phyloP scores from a whole-genome alignment of 2,888 invertebrate genomes.

The Vannuccia rotundouncinata region DNA sequence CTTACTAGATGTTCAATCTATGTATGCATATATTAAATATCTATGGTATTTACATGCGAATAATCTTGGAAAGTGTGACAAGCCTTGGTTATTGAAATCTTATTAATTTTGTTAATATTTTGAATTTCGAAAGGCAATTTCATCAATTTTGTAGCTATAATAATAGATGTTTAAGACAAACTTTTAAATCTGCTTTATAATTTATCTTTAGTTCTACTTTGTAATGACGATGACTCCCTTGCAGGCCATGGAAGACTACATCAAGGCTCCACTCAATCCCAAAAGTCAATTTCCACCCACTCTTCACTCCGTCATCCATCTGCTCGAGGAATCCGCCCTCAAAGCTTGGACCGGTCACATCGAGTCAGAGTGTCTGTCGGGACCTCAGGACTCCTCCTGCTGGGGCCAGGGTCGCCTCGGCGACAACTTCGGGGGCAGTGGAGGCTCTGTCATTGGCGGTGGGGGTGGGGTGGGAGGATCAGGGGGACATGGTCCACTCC shows the following conservation, averaged over 20 bases:
- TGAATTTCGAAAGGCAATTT: no score
- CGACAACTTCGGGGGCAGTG: background rate
- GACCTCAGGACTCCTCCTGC: background rate
- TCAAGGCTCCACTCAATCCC: background rate
- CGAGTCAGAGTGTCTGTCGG: background rate
- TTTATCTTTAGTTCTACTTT: no score
- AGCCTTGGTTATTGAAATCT: no score
- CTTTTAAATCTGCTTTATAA: no score
- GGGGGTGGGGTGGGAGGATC: background rate
- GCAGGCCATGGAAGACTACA: background rate
- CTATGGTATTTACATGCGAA: no score
- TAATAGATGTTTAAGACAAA: no score
- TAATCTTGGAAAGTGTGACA: no score
- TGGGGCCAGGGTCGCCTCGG: conserved; percentile 11
- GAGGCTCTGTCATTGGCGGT: background rate
- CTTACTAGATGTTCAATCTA: no score
- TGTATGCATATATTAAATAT: no score
- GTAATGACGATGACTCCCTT: no score
- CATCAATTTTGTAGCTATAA: no score
- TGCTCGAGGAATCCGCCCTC: conserved; percentile 69
- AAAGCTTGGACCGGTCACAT: conserved; percentile 25
- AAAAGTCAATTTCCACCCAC: conserved; percentile 58
- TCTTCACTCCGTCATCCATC: conserved; percentile 83
- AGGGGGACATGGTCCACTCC: background rate
- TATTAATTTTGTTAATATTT: no score